Evolutionary conservation across 1,140 invertebrate genomes (phyloP).

Genomic region (Sarcophaga peregrina): DNA sequence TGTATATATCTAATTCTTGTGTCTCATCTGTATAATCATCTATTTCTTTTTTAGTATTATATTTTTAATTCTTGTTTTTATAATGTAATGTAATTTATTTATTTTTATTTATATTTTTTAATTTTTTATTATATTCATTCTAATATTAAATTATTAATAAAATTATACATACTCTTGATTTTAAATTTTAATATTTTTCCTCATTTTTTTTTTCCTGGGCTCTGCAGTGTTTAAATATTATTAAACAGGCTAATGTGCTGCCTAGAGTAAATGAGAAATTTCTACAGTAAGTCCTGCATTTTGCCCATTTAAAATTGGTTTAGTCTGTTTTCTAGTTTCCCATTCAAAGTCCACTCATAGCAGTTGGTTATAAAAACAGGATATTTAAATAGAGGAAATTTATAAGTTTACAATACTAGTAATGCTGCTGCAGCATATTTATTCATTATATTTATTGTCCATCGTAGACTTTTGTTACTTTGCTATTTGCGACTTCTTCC

Average conservation of each 20-base stretch:
- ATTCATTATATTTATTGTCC: constrained; percentile 46
- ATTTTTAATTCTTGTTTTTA: constrained; percentile 33
- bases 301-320: neutral
- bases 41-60: constrained; percentile 40
- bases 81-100: constrained; percentile 39
- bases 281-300: neutral
- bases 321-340: neutral
- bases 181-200: constrained; percentile 13
- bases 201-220: constrained; percentile 19
- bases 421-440: constrained; percentile 29
- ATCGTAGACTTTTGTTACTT: constrained; percentile 57
- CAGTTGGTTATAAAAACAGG: constrained; percentile 1
- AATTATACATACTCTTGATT: constrained; percentile 34
- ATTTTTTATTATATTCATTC: constrained; percentile 29
- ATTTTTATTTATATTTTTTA: constrained; percentile 18
- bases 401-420: constrained; percentile 15
- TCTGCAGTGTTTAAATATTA: constrained; percentile 27
- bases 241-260: neutral
- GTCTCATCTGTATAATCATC: constrained; percentile 35
- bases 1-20: constrained; percentile 33
- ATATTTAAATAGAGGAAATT: constrained; percentile 5
- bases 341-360: constrained; percentile 9
- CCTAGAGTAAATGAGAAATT: constrained; percentile 21
- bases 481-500: constrained; percentile 65
- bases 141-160: constrained; percentile 33